Evolutionary conservation across 2,888 invertebrate genomes (phyloP), one percentile per base, ranked within the genome.

Genomic region (Acanthosepion lycidas): DNA sequence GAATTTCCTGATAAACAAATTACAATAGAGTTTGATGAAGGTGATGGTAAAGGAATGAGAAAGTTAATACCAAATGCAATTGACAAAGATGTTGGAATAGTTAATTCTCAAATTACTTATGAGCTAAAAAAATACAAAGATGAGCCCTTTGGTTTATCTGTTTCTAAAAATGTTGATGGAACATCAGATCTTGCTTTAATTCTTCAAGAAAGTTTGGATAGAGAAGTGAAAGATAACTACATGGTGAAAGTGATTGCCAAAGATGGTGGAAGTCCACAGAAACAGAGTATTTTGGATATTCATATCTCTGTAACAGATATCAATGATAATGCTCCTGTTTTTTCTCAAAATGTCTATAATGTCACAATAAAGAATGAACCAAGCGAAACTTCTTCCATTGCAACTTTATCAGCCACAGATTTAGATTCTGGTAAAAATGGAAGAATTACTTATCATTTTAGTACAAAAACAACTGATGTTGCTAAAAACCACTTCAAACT

Each of bases 21-120:
- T 0, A 78, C n/a, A 15, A 78, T 78, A n/a, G n/a, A 78, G 33
- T 78, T 78, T 78, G 8, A n/a, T 15, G 78, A 78, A 78, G 78
- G 78, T n/a, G 78, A 78, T 78, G 78, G n/a, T 5, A 33, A n/a
- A n/a, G 78, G 78, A 78, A 78, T 78, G 78, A 78, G n/a, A 12
- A 78, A n/a, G 12, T 78, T 78, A 78, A 78, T 78, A 2, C 78
- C 78, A 15, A 78, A 78, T 78, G 78, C 78, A 33, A 78, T 78
- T 33, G 78, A 78, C n/a, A 78, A 78, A 78, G 78, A 78, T 78
- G n/a, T 78, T 78, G 78, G 78, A 33, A 78, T 78, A n/a, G 20
- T 78, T n/a, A 78, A 78, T n/a, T 78, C 78, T n/a, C 78, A 78
- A n/a, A 78, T 78, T n/a, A 78, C n/a, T n/a, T 78, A 78, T 78